Conservation (phyloP, 2,797 vertebrate species). For the Myoxocephalus aenaeus region DNA sequence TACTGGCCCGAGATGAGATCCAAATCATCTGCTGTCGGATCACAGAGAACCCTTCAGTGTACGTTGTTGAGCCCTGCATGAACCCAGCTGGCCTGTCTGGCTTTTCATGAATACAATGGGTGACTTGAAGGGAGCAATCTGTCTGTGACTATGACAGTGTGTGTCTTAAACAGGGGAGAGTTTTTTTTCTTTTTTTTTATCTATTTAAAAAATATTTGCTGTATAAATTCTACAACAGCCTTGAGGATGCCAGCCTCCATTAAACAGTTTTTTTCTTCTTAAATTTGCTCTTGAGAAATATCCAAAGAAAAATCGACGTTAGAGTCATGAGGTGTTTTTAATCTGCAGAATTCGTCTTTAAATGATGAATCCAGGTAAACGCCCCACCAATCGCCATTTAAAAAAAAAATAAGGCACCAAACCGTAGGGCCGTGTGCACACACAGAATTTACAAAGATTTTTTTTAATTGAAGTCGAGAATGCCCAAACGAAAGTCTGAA, state of each 20-base stretch:
- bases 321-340: background rate
- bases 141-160: conserved; percentile 61
- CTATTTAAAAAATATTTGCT: conserved; percentile 20
- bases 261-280: background rate
- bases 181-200: too few species aligned
- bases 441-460: too few species aligned
- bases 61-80: background rate
- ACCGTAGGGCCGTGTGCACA: too few species aligned
- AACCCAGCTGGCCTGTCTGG: conserved; percentile 28
- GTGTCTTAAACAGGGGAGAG: conserved; percentile 29
- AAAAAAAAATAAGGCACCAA: too few species aligned
- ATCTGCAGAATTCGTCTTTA: background rate
- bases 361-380: background rate
- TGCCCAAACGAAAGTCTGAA: too few species aligned
- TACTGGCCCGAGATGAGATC: background rate
- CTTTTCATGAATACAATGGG: conserved; percentile 29
- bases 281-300: background rate
- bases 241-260: background rate
- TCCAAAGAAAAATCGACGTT: background rate
- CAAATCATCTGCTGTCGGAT: conserved; percentile 16
- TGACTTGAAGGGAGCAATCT: conserved; percentile 38
- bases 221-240: conserved; percentile 10
- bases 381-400: too few species aligned
- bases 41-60: conserved; percentile 1
- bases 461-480: too few species aligned